Evolutionary conservation across 2,888 invertebrate species (phyloP).

Genomic region (Petrolisthes cinctipes): DNA sequence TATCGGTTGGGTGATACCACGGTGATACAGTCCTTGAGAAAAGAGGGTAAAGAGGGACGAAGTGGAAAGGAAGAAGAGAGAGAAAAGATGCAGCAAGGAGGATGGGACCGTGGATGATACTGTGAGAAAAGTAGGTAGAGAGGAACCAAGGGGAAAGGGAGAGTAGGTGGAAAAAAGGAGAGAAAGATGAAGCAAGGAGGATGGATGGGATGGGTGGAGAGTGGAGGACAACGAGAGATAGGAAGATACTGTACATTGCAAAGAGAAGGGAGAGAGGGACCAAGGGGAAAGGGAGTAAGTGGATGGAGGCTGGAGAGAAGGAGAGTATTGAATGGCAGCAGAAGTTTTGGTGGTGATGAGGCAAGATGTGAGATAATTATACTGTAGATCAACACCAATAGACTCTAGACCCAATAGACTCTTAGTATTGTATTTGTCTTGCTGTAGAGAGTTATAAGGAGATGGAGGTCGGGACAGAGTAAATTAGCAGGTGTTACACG

Average conservation of each 20-base stretch:
- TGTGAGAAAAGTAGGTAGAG: neutral
- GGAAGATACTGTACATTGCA: neutral
- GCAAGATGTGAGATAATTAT: too few relatives aligned
- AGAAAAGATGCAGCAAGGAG: neutral
- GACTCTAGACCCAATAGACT: too few relatives aligned
- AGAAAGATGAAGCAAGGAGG: neutral
- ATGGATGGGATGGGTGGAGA: neutral
- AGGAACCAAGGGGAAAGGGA: neutral
- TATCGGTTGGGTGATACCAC: neutral
- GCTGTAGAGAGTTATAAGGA: too few relatives aligned
- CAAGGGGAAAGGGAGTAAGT: neutral
- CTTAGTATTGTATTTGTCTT: too few relatives aligned
- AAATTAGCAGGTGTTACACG: too few relatives aligned
- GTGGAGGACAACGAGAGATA: neutral
- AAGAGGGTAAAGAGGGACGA: neutral
- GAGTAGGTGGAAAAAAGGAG: neutral
- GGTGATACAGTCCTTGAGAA: neutral
- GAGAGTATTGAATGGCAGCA: neutral
- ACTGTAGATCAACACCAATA: too few relatives aligned
- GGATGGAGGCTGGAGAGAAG: neutral
- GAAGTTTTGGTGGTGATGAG: neutral
- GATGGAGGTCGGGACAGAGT: too few relatives aligned
- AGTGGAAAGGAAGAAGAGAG: neutral
- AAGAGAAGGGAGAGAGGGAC: neutral
- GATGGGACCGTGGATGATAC: neutral